Evolutionary conservation across 2,797 vertebrate genomes (phyloP).

Genomic region (Antennarius maculatus): DNA sequence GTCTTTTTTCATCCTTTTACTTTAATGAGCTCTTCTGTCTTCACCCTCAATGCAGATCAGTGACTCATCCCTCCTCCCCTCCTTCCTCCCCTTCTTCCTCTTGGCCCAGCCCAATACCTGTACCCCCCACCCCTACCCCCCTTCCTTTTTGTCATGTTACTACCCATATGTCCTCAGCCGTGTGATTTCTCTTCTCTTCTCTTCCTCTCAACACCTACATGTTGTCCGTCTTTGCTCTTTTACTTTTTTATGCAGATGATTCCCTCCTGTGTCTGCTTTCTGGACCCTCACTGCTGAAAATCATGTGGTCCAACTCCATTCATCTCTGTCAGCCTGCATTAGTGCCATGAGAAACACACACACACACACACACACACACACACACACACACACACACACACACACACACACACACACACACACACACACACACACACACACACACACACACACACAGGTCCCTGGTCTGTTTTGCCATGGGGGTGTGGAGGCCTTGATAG

Average conservation of each 20-base stretch:
- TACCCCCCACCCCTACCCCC: not conserved
- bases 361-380: slow-evolving; percentile 3
- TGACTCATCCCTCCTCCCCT: not conserved
- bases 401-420: slow-evolving; percentile 34
- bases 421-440: slow-evolving; percentile 29
- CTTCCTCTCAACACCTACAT: slow-evolving; percentile 34
- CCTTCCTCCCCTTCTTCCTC: not conserved
- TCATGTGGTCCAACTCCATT: slow-evolving; percentile 75
- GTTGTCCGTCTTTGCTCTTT: slow-evolving; percentile 31
- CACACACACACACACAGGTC: slow-evolving; percentile 35
- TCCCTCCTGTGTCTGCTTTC: slow-evolving; percentile 46
- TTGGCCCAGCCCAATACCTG: not conserved
- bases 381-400: slow-evolving; percentile 37
- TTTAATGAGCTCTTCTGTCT: slow-evolving; percentile 29
- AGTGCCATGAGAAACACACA: slow-evolving; percentile 63
- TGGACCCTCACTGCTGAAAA: slow-evolving; percentile 63
- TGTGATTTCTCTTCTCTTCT: slow-evolving; percentile 27
- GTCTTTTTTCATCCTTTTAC: slow-evolving; percentile 9
- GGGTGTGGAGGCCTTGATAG: slow-evolving; percentile 76
- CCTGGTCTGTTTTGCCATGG: slow-evolving; percentile 60
- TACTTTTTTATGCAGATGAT: slow-evolving; percentile 70
- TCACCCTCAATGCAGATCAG: slow-evolving; percentile 23
- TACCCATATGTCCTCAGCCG: not conserved
- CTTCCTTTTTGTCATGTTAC: not conserved
- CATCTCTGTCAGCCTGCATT: slow-evolving; percentile 81